phyloP scores from a whole-genome alignment of 1,140 invertebrate species.

The Phymastichus coffea region DNA sequence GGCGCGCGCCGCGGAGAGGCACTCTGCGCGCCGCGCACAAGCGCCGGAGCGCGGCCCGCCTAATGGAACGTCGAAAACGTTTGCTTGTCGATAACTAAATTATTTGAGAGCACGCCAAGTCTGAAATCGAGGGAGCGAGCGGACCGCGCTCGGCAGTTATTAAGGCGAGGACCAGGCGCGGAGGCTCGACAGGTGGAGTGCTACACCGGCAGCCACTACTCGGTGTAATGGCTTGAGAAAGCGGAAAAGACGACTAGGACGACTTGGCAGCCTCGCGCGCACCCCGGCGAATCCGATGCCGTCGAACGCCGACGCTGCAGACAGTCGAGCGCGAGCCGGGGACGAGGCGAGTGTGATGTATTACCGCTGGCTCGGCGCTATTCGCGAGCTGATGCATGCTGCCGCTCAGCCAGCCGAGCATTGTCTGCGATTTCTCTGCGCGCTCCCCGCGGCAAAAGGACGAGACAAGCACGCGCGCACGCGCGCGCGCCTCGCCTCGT shows the following conservation, averaged over 20 bases:
- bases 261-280: conserved; percentile 14
- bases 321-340: neutral
- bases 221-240: conserved; percentile 15
- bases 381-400: no score
- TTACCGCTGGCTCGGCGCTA: neutral
- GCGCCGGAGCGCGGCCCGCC: no score
- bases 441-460: neutral
- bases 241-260: conserved; percentile 13
- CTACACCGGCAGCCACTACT: neutral
- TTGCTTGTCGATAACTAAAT: conserved; percentile 42
- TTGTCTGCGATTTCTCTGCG: neutral
- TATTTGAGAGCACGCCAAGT: conserved; percentile 36
- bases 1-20: no score
- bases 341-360: conserved; percentile 2
- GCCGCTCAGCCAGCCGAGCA: neutral
- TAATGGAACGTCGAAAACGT: conserved; percentile 41
- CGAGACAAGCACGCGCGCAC: neutral
- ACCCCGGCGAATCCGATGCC: conserved; percentile 3
- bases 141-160: conserved; percentile 28
- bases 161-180: conserved; percentile 18
- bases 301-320: neutral
- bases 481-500: no score
- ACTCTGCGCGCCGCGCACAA: no score
- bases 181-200: conserved; percentile 15
- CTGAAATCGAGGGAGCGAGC: neutral